Conservation (phyloP, 2,888 invertebrate genomes). For the Lasioglossum malachurum region DNA sequence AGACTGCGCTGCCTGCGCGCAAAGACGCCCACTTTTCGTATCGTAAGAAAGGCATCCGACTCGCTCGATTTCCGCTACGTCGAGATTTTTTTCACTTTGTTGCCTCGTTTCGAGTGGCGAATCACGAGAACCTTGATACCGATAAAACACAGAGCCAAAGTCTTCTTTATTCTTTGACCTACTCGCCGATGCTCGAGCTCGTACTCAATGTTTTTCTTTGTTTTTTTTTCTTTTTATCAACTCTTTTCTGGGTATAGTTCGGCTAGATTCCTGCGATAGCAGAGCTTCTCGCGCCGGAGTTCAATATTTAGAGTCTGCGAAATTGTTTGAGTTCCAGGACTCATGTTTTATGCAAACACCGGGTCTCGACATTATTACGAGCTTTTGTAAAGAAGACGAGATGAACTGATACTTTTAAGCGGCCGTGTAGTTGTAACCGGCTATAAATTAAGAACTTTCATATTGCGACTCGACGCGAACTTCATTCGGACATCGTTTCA, state of each 20-base stretch:
- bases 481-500: neutral
- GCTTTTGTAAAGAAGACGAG: neutral
- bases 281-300: neutral
- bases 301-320: constrained; percentile 7
- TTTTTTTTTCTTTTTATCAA: neutral
- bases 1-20: neutral
- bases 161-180: constrained; percentile 10
- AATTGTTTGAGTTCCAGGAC: constrained; percentile 2
- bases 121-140: neutral
- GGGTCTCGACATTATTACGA: neutral
- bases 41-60: constrained; percentile 30
- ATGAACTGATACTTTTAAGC: neutral
- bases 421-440: neutral
- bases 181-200: neutral
- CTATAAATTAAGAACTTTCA: neutral
- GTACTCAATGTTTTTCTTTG: neutral
- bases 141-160: constrained; percentile 4
- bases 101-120: neutral
- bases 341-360: constrained; percentile 3
- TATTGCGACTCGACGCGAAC: neutral
- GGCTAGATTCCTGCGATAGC: neutral
- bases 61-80: constrained; percentile 41
- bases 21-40: neutral
- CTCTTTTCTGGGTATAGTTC: neutral
- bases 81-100: constrained; percentile 10